Conservation (phyloP, 2,888 invertebrate species). For the Caenorhabditis uteleia region DNA sequence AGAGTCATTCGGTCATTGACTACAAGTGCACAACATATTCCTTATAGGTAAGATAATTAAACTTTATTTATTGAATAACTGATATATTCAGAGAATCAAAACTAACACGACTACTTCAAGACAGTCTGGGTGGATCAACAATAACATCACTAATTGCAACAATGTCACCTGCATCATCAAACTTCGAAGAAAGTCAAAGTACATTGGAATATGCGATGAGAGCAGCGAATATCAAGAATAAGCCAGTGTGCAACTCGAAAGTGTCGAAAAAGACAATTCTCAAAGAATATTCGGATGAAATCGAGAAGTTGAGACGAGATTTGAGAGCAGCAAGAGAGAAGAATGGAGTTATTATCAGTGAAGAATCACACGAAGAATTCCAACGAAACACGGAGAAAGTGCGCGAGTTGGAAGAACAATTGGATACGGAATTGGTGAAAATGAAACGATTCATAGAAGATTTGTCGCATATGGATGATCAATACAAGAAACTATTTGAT, state of each 20-base stretch:
- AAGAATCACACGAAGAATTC: slow-evolving; percentile 80
- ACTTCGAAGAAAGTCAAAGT: slow-evolving; percentile 89
- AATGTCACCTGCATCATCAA: slow-evolving; percentile 85
- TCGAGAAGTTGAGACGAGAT: slow-evolving; percentile 85
- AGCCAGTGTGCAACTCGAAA: slow-evolving; percentile 82
- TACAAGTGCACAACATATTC: slow-evolving; percentile 88
- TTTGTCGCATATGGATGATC: slow-evolving; percentile 56
- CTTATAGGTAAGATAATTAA: too few species aligned
- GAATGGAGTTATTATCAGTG: slow-evolving; percentile 85
- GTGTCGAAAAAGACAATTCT: slow-evolving; percentile 72
- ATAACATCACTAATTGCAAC: slow-evolving; percentile 98
- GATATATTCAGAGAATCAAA: slow-evolving; percentile 99
- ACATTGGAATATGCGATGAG: slow-evolving; percentile 93
- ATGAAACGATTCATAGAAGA: slow-evolving; percentile 51
- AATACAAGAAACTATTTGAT: slow-evolving; percentile 52
- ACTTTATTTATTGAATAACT: too few species aligned
- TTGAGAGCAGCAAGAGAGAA: slow-evolving; percentile 85
- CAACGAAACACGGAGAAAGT: slow-evolving; percentile 48
- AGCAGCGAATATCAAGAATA: slow-evolving; percentile 90
- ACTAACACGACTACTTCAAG: slow-evolving; percentile 89
- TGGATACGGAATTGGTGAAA: slow-evolving; percentile 38
- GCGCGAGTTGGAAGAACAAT: slow-evolving; percentile 49
- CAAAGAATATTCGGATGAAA: slow-evolving; percentile 77
- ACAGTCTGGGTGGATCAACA: slow-evolving; percentile 92
- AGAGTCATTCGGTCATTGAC: slow-evolving; percentile 92